phyloP scores from a whole-genome alignment of 2,888 invertebrate genomes.

The Protophormia terraenovae region DNA sequence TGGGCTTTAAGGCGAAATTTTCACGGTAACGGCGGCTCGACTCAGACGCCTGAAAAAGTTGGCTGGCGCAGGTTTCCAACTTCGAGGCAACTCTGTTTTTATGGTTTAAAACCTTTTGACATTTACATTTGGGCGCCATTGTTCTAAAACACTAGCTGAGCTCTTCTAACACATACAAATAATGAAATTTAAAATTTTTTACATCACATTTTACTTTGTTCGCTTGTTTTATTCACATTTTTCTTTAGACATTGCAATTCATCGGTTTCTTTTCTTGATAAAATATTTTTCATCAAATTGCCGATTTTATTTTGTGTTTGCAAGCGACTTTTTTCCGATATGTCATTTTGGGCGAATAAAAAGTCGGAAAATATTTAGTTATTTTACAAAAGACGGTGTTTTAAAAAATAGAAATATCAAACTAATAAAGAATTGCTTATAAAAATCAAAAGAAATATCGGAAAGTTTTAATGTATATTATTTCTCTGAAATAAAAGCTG shows the following conservation, averaged over 20 bases:
- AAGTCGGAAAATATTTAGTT: slow-evolving; percentile 35
- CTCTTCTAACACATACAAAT: slow-evolving; percentile 20
- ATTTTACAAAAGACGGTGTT: slow-evolving; percentile 16
- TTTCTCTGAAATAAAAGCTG: background rate
- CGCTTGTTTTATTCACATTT: slow-evolving; percentile 9
- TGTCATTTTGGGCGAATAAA: slow-evolving; percentile 46
- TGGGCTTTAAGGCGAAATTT: no score
- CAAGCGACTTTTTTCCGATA: slow-evolving; percentile 56
- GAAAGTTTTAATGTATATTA: background rate
- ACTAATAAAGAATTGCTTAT: slow-evolving; percentile 3
- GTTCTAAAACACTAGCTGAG: background rate
- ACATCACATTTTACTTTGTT: slow-evolving; percentile 1
- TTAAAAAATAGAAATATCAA: background rate
- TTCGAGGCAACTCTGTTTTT: slow-evolving; percentile 2
- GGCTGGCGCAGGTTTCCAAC: no score
- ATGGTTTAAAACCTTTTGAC: slow-evolving; percentile 19
- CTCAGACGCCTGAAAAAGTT: no score
- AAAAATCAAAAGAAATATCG: slow-evolving; percentile 13
- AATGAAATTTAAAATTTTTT: background rate
- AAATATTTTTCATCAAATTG: slow-evolving; percentile 44
- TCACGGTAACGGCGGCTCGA: no score
- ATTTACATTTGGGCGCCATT: slow-evolving; percentile 36
- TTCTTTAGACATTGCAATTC: slow-evolving; percentile 35
- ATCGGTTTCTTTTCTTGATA: slow-evolving; percentile 32
- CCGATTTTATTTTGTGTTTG: slow-evolving; percentile 55